Percentiles rank a stretch among this genome's conserved stretches.
phyloP scores from a whole-genome alignment of 2,113 vertebrate genomes.

The Pollimyrus isidori region DNA sequence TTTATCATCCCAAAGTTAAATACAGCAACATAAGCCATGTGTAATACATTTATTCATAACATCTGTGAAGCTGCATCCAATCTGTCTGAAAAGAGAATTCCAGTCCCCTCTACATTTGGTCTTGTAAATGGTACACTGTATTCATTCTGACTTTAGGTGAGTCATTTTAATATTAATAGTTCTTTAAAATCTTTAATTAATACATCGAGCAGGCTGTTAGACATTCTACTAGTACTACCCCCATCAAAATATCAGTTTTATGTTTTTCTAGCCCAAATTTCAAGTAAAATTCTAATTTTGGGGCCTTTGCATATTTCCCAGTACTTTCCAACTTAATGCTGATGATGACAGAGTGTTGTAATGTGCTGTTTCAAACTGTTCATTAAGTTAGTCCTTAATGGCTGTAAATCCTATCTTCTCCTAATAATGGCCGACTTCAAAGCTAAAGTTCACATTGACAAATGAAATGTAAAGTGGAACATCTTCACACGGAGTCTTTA shows the following conservation, averaged over 20 bases:
- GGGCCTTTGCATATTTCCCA: not conserved
- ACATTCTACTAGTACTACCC: not conserved
- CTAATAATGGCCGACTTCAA: not conserved
- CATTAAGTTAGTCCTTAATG: constrained; percentile 1
- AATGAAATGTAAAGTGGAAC: constrained; percentile 2
- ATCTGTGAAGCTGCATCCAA: not conserved
- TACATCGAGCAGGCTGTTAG: not conserved
- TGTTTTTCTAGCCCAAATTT: not conserved
- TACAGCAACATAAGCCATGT: not conserved
- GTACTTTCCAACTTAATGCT: not conserved
- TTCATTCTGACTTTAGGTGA: not conserved
- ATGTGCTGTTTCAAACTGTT: not conserved
- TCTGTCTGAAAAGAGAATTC: not conserved
- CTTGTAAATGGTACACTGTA: not conserved
- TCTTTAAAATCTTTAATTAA: not conserved
- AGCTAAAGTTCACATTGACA: constrained; percentile 8
- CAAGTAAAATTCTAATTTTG: not conserved
- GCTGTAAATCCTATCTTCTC: not conserved
- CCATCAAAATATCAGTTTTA: not conserved
- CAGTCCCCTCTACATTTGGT: not conserved
- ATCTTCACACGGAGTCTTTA: constrained; percentile 6
- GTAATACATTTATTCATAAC: not conserved
- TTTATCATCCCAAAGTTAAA: not conserved
- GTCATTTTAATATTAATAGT: not conserved
- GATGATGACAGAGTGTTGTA: not conserved